Evolutionary conservation across 2,888 invertebrate species (phyloP), one percentile per base, ranked within the genome.

Genomic region (Trimorus sp.): DNA sequence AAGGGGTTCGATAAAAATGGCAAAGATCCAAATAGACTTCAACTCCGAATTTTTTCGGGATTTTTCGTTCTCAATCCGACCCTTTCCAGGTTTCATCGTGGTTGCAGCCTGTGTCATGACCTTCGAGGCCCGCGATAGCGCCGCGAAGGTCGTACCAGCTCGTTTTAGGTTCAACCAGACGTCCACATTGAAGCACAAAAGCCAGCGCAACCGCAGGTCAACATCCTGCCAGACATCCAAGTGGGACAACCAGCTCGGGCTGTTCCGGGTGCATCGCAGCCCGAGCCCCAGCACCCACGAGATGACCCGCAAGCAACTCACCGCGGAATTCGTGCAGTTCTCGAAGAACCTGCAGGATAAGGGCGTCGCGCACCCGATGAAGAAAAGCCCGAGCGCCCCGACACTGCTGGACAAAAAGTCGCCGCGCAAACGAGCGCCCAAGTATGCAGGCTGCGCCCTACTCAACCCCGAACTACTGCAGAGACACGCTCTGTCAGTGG

Each of bases 31-130:
- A n/a, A n/a, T n/a, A n/a, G n/a, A n/a, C n/a, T n/a, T 38, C 38
- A 8, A 8, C 5, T 8, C 38, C 38, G 38, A 38, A 5, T 5
- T 38, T 38, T 38, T 40, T 40, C 40, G 11, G 1, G 26, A 40
- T 40, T 40, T 40, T 40, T 9, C 7, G 8, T 7, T 40, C 11
- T 11, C 8, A 40, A 40, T 40, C 11, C 8, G 11, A 40, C 11
- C 40, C 7, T 48, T 83, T 88, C 1, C 89, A 97, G 96, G 97
- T 49, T 99, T 99, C 91, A 97, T 98, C 85, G 97, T 99, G 51
- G 98, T 99, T 26, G 98, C 98, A 40, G 98, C 98, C 0, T 98
- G 98, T 90, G 99, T 99, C 68, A 98, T 99, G 96, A 99, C 98
- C n/a, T 98, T 99, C 90, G 99, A 99, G 90, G 98, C 98, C 0